Percentiles rank a stretch among this genome's conserved stretches.
These are phyloP conservation scores for Cetonia aurata DNA, from an alignment of 2,888 invertebrate genomes.

Conservation along the genomic window DNA sequence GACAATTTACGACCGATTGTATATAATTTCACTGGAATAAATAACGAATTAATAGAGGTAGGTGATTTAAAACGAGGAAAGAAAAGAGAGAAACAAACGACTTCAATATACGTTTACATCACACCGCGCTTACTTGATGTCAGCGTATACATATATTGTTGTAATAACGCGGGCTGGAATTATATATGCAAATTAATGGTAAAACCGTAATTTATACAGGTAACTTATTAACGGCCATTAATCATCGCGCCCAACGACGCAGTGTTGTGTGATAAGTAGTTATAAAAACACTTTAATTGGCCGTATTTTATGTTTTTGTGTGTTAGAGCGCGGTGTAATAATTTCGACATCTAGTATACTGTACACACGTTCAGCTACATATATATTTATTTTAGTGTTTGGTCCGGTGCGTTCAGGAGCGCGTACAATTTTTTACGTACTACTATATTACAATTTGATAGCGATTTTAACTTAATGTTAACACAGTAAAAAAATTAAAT, in stretches of 20 bases:
- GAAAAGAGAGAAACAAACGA: background rate
- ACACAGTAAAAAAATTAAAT: no score
- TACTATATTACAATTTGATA: no score
- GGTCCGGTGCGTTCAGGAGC: no score
- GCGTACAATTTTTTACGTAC: no score
- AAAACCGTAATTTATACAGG: slow-evolving; percentile 42
- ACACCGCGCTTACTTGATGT: no score
- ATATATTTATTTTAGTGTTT: no score
- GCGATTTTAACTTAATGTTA: no score
- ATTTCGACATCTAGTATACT: slow-evolving; percentile 22
- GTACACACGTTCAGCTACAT: background rate
- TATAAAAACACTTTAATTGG: slow-evolving; percentile 46
- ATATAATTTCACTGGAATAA: slow-evolving; percentile 21
- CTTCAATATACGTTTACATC: background rate
- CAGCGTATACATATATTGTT: slow-evolving; percentile 4
- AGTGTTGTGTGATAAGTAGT: slow-evolving; percentile 42
- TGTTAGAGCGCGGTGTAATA: slow-evolving; percentile 26
- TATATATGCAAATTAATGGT: slow-evolving; percentile 43
- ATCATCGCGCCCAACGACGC: slow-evolving; percentile 37
- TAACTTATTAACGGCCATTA: slow-evolving; percentile 45
- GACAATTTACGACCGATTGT: slow-evolving; percentile 2
- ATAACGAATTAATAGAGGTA: background rate
- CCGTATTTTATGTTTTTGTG: slow-evolving; percentile 42
- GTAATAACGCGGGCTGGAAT: slow-evolving; percentile 26
- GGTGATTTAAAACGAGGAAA: no score